A percentile compares a stretch with the other conserved stretches of the same genome.
Evolutionary conservation across 2,888 invertebrate genomes (phyloP).

Genomic region (Dicyrtomina minuta): DNA sequence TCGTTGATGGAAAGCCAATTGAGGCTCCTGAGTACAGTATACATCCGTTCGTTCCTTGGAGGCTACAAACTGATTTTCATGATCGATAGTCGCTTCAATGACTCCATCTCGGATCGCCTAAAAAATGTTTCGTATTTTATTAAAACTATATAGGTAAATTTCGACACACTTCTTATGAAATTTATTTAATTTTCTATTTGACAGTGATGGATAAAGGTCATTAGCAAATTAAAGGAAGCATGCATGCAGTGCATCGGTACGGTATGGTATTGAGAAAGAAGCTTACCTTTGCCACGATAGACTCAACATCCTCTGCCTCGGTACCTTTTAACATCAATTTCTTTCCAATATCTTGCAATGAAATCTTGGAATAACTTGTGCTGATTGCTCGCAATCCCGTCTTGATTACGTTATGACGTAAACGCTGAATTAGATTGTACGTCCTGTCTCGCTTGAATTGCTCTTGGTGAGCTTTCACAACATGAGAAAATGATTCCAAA

Average conservation of each 20-base stretch:
- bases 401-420: conserved; percentile 98
- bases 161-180: background rate
- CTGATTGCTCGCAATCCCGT: conserved; percentile 96
- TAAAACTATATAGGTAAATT: conserved; percentile 8
- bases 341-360: conserved; percentile 88
- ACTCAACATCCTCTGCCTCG: conserved; percentile 97
- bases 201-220: no score
- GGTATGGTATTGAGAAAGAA: no score
- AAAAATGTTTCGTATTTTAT: conserved; percentile 19
- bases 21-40: conserved; percentile 94
- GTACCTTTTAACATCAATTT: conserved; percentile 92
- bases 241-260: no score
- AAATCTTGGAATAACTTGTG: conserved; percentile 92
- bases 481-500: conserved; percentile 89
- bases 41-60: conserved; percentile 96
- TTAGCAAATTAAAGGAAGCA: no score
- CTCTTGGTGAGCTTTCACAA: conserved; percentile 83
- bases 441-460: conserved; percentile 94
- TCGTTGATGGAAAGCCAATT: conserved; percentile 92
- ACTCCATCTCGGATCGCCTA: conserved; percentile 93
- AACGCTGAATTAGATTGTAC: conserved; percentile 88
- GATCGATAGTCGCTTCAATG: conserved; percentile 95
- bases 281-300: conserved; percentile 92
- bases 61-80: conserved; percentile 92
- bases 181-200: no score